phyloP scores from a whole-genome alignment of 2,113 vertebrate genomes.

The Lophochroa leadbeateri region DNA sequence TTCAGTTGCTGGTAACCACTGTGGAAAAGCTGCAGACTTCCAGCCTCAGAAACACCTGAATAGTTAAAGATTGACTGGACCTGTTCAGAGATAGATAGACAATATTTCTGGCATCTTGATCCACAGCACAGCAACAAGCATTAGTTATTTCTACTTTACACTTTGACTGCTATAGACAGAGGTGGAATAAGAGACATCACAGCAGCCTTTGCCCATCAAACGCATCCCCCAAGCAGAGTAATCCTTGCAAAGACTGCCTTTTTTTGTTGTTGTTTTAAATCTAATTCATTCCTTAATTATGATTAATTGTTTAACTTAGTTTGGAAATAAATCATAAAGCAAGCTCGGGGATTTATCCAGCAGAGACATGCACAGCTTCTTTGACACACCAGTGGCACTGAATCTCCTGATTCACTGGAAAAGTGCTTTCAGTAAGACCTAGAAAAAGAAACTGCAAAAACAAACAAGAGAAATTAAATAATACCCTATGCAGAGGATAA shows the following conservation, averaged over 20 bases:
- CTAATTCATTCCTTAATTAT: not conserved
- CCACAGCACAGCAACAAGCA: not conserved
- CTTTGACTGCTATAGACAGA: not conserved
- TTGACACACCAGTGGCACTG: not conserved
- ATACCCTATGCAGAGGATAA: not conserved
- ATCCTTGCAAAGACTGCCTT: not conserved
- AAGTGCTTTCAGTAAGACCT: not conserved
- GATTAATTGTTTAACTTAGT: not conserved
- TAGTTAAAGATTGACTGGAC: not conserved
- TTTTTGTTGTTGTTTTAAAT: not conserved
- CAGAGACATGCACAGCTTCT: not conserved
- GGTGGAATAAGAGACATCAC: not conserved
- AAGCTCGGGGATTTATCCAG: not conserved
- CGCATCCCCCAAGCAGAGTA: not conserved
- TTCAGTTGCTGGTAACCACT: not conserved
- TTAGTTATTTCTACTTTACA: not conserved
- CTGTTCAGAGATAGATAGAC: not conserved
- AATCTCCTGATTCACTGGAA: not conserved
- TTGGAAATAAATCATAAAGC: not conserved
- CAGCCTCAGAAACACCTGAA: not conserved
- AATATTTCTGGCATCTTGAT: not conserved
- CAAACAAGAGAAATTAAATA: constrained; percentile 36
- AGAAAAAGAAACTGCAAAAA: constrained; percentile 21
- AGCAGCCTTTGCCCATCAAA: not conserved
- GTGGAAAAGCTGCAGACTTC: not conserved